Evolutionary conservation across 1,140 invertebrate species (phyloP).

Genomic region (Pinna nobilis): DNA sequence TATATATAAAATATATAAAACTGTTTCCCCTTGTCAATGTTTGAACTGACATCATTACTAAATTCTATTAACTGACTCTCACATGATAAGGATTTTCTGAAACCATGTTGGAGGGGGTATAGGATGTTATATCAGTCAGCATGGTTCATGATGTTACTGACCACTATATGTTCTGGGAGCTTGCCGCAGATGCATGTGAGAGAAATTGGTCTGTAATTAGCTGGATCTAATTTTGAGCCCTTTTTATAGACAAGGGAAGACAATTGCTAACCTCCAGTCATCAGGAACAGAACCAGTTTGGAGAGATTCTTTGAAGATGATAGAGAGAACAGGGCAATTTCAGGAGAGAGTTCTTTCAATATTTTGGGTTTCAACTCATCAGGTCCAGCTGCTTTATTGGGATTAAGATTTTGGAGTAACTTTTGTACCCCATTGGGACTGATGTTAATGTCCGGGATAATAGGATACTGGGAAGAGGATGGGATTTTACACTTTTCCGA

Average conservation of each 20-base stretch:
- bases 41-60: slow-evolving; percentile 11
- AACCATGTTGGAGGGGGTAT: no score
- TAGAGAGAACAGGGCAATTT: slow-evolving; percentile 11
- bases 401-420: slow-evolving; percentile 3
- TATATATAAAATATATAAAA: no score
- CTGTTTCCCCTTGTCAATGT: no score
- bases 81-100: slow-evolving; percentile 9
- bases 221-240: not conserved
- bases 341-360: slow-evolving; percentile 9
- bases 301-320: slow-evolving; percentile 7
- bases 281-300: not conserved
- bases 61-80: slow-evolving; percentile 21
- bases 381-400: slow-evolving; percentile 16
- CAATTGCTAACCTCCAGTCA: not conserved
- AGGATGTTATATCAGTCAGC: slow-evolving; percentile 15
- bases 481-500: not conserved
- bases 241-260: slow-evolving; percentile 16
- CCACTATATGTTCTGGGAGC: slow-evolving; percentile 11
- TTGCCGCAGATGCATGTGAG: slow-evolving; percentile 13
- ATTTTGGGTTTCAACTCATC: slow-evolving; percentile 12
- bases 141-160: slow-evolving; percentile 17
- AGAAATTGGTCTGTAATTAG: slow-evolving; percentile 15
- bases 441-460: not conserved
- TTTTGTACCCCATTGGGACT: not conserved
- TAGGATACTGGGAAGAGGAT: not conserved